These are phyloP conservation scores for Spodoptera frugiperda DNA, from an alignment of 1,140 invertebrate genomes.

Conservation along the genomic window DNA sequence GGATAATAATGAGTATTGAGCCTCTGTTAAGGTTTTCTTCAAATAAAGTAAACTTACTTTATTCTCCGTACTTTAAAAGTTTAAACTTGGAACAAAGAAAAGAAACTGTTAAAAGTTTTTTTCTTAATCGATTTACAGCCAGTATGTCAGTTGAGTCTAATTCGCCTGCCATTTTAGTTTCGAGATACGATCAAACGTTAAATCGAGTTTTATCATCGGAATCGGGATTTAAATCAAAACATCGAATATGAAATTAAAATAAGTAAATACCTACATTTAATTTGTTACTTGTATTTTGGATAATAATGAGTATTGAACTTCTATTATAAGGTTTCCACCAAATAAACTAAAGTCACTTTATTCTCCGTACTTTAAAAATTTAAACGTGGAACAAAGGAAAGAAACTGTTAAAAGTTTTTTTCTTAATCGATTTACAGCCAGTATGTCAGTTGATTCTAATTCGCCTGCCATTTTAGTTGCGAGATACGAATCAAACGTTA, in stretches of 20 bases:
- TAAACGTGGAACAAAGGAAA: slow-evolving; percentile 23
- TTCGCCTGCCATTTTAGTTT: slow-evolving; percentile 58
- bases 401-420: slow-evolving; percentile 7
- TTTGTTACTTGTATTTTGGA: no score
- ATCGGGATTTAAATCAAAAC: no score
- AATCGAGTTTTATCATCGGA: slow-evolving; percentile 59
- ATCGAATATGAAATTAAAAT: no score
- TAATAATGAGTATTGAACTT: no score
- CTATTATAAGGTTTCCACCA: no score
- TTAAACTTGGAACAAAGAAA: slow-evolving; percentile 30
- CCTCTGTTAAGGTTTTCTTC: no score
- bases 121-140: slow-evolving; percentile 6
- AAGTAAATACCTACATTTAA: no score
- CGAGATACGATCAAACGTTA: slow-evolving; percentile 58
- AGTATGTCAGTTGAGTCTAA: slow-evolving; percentile 39
- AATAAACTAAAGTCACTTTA: no score
- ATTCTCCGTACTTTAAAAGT: neutral
- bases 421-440: slow-evolving; percentile 7
- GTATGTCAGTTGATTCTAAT: slow-evolving; percentile 43
- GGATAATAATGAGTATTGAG: no score
- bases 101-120: slow-evolving; percentile 5
- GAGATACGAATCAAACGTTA: slow-evolving; percentile 58
- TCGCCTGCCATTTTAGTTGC: slow-evolving; percentile 57
- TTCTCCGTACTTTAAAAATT: neutral
- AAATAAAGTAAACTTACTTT: no score